These are phyloP conservation scores for Cacatua alba DNA, from an alignment of 2,113 vertebrate species.

Conservation along the genomic window DNA sequence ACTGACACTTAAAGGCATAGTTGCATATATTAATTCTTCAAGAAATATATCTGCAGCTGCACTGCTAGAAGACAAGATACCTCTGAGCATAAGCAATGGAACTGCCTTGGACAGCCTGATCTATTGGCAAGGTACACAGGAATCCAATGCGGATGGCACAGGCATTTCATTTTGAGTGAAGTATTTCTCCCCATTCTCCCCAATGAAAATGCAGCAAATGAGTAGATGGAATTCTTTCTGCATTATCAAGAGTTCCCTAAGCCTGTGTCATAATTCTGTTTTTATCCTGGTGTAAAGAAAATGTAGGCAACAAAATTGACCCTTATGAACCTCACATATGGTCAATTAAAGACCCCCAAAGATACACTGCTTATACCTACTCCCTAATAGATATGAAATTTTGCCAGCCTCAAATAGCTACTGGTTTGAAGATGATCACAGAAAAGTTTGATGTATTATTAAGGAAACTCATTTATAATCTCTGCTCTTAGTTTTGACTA, in stretches of 20 bases:
- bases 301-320: not conserved
- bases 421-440: not conserved
- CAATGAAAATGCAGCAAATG: not conserved
- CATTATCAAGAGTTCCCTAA: not conserved
- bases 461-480: not conserved
- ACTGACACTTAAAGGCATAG: conserved; percentile 4
- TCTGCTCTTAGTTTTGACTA: not conserved
- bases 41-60: not conserved
- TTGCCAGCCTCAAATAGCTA: not conserved
- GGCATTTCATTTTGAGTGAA: not conserved
- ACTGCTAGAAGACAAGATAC: not conserved
- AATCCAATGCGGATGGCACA: not conserved
- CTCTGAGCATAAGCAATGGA: not conserved
- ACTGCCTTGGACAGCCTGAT: not conserved
- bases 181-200: not conserved
- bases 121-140: not conserved
- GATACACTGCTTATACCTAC: accelerated
- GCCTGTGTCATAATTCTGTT: not conserved
- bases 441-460: accelerated
- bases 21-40: not conserved
- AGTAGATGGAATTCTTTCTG: not conserved
- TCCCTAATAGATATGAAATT: not conserved
- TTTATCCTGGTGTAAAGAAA: not conserved
- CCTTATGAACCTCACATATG: accelerated
- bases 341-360: not conserved